Conservation (phyloP, 2,797 vertebrate species). For the Cyprinodon diabolis region DNA sequence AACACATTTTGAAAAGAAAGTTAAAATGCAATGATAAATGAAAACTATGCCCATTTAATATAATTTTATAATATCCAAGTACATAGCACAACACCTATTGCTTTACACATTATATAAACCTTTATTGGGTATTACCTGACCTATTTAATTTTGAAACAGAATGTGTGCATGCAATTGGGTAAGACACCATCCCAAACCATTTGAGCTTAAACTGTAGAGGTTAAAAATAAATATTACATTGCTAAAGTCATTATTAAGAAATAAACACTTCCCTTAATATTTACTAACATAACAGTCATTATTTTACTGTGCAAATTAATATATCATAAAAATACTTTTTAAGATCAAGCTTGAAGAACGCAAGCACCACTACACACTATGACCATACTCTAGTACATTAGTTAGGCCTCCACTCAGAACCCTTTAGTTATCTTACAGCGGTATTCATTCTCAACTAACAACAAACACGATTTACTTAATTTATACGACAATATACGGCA, state of each 20-base stretch:
- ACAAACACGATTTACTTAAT: too few species aligned
- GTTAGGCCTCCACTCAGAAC: too few species aligned
- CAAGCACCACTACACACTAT: neutral
- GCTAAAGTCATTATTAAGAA: neutral
- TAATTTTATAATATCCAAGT: neutral
- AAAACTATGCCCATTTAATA: neutral
- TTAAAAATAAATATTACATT: neutral
- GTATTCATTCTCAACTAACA: too few species aligned
- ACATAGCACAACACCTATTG: neutral
- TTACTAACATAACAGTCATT: neutral
- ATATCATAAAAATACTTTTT: neutral
- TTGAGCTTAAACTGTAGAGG: neutral
- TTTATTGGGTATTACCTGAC: too few species aligned
- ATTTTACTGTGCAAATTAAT: too few species aligned
- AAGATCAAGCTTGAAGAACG: neutral
- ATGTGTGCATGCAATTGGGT: neutral
- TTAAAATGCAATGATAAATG: constrained; percentile 9
- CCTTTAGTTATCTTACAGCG: too few species aligned
- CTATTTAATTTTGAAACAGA: neutral
- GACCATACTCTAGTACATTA: too few species aligned
- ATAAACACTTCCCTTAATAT: neutral
- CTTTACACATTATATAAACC: neutral
- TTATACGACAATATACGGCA: too few species aligned
- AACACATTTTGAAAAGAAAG: constrained; percentile 23
- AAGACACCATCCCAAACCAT: neutral